Evolutionary conservation across 2,113 vertebrate species (phyloP).

Genomic region (Nipponia nippon): DNA sequence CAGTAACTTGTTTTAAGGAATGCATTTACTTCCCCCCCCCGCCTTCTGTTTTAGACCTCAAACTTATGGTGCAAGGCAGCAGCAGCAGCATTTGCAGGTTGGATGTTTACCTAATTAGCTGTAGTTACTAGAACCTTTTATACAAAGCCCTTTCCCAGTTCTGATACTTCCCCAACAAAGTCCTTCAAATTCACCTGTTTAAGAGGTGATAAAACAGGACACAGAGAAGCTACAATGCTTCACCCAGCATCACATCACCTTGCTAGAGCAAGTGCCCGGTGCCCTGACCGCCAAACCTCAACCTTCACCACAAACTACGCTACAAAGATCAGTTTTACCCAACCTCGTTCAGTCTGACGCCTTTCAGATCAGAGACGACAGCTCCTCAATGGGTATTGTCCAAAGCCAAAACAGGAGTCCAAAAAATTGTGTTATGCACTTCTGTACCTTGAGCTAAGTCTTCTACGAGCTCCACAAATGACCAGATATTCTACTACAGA

Average conservation of each 20-base stretch:
- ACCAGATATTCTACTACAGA: not conserved
- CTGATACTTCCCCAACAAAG: not conserved
- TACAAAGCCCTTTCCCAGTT: not conserved
- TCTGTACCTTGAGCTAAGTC: not conserved
- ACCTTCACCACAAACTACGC: not conserved
- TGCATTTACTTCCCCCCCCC: not conserved
- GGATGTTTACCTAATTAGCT: not conserved
- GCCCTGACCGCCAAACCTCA: not conserved
- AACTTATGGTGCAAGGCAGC: not conserved
- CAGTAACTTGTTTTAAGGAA: not conserved
- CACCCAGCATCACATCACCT: not conserved
- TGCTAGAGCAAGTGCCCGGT: not conserved
- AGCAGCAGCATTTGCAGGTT: not conserved
- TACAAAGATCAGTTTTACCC: not conserved
- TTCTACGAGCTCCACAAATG: not conserved
- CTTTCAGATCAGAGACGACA: not conserved
- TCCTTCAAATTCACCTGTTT: not conserved
- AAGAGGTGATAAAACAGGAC: not conserved
- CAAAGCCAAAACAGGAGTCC: not conserved
- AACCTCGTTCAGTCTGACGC: not conserved
- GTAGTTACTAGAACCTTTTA: not conserved
- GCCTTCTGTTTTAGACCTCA: not conserved
- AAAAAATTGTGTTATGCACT: not conserved
- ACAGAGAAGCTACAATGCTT: not conserved
- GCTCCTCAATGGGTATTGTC: accelerated